Base-by-base conservation (phyloP, 2,888 invertebrate species). In the Drosophila mettleri region DNA sequence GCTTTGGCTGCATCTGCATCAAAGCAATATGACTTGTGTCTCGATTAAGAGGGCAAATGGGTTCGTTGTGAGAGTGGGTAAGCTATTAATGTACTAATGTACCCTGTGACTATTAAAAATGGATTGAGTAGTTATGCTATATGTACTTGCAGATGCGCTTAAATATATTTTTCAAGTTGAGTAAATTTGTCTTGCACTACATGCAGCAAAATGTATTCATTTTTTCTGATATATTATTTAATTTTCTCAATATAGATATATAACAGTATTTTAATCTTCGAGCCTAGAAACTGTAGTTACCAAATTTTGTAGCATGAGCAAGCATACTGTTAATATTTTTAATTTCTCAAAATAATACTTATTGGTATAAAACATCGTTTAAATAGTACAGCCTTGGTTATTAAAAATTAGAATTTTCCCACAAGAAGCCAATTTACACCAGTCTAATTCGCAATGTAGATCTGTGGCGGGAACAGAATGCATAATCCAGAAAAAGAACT, bases 1-100 rank as follows among this genome's bases (percentile, higher is more conserved):
- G 36, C 38, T 59, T 51, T 46, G 38, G 63, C 43, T 55, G 54
- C 61, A 63, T 57, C 59, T 53, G 55, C 31, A 59, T 51, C 66
- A 36, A 49, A 51, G 65, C 63, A 20, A 27, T 49, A 24, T 39
- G 12, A 38, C 45, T 43, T 52, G n/a, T 29, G 51, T 16, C 58
- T 22, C 49, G 41, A 46, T 27, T 45, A 45, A 18, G 45, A 29
- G 45, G 16, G 16, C 45, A 34, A 18, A n/a, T 34, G 36, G 48
- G 52, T n/a, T 49, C 33, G 33, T 49, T 49, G 48, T n/a, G 33
- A n/a, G 9, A 22, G 12, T 45, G 45, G 27, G n/a, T n/a, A n/a
- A 3, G n/a, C 2, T 24, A 43, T 43, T 16, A 29, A 45, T 24
- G 24, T 43, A 16, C 10, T 3, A 10, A 27, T 7, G 3, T 12